Evolutionary conservation across 2,888 invertebrate genomes (phyloP).

Genomic region (Eilema caniola): DNA sequence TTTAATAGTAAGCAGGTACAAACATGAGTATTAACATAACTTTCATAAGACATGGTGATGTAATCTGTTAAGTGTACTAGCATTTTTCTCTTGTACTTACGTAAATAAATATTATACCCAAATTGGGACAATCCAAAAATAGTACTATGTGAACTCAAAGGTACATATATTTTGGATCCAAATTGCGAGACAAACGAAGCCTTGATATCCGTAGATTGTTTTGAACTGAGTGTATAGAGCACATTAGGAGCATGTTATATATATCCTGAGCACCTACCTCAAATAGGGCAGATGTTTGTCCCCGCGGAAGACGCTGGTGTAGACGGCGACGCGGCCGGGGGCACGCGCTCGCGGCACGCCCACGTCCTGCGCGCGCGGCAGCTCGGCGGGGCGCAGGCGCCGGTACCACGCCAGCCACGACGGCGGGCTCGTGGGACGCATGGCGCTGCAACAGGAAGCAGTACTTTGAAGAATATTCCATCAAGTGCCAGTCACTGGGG

Average conservation of each 20-base stretch:
- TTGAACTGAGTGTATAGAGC: too few species aligned
- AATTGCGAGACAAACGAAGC: too few species aligned
- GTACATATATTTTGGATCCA: too few species aligned
- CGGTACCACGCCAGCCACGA: constrained; percentile 53
- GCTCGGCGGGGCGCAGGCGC: constrained; percentile 32
- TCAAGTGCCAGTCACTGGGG: background rate
- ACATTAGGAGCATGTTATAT: too few species aligned
- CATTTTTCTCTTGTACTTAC: background rate
- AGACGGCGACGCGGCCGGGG: constrained; percentile 23
- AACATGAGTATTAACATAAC: background rate
- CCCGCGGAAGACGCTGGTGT: constrained; percentile 40
- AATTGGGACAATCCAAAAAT: background rate
- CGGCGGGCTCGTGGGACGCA: constrained; percentile 52
- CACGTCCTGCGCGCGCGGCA: constrained; percentile 26
- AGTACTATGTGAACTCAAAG: background rate
- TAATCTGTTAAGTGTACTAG: background rate
- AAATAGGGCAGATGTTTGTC: constrained; percentile 23
- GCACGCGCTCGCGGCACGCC: constrained; percentile 23
- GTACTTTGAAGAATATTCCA: background rate
- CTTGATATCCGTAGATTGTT: too few species aligned
- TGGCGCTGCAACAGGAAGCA: constrained; percentile 27
- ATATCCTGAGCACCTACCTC: too few species aligned
- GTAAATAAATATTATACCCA: background rate
- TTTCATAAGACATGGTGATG: background rate
- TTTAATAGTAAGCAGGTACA: background rate